These are phyloP conservation scores for Campoletis sonorensis DNA, from an alignment of 1,140 invertebrate species.

Conservation along the genomic window DNA sequence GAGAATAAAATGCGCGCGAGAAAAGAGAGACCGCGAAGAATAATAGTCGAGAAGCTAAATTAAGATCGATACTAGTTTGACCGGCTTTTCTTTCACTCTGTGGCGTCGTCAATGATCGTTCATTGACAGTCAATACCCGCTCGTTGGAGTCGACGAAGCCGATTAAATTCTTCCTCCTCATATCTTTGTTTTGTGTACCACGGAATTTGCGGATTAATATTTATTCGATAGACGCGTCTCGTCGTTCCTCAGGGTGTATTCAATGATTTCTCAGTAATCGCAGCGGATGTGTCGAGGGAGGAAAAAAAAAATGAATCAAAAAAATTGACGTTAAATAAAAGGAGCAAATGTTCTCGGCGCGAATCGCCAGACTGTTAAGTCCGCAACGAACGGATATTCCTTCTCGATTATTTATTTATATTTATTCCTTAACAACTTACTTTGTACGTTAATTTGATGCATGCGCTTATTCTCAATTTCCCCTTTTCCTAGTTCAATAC, in stretches of 20 bases:
- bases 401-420: not conserved
- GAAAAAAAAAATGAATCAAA: not conserved
- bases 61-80: constrained; percentile 41
- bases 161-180: constrained; percentile 17
- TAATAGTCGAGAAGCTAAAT: constrained; percentile 36
- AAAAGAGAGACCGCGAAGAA: not conserved
- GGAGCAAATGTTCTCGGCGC: not conserved
- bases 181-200: constrained; percentile 3
- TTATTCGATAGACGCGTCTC: not conserved
- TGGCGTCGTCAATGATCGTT: constrained; percentile 16
- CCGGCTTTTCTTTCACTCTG: constrained; percentile 30
- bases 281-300: not conserved
- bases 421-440: too few species aligned
- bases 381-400: not conserved
- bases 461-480: not conserved
- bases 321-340: too few species aligned
- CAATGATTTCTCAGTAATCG: constrained; percentile 10
- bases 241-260: not conserved
- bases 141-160: not conserved
- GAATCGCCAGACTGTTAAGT: constrained; percentile 11
- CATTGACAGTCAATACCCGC: constrained; percentile 25
- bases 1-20: not conserved
- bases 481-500: not conserved
- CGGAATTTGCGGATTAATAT: not conserved
- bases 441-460: too few species aligned